Percentiles rank a stretch among this genome's conserved stretches.
Conservation (phyloP, 1,140 invertebrate genomes). For the Agraylea sexmaculata region DNA sequence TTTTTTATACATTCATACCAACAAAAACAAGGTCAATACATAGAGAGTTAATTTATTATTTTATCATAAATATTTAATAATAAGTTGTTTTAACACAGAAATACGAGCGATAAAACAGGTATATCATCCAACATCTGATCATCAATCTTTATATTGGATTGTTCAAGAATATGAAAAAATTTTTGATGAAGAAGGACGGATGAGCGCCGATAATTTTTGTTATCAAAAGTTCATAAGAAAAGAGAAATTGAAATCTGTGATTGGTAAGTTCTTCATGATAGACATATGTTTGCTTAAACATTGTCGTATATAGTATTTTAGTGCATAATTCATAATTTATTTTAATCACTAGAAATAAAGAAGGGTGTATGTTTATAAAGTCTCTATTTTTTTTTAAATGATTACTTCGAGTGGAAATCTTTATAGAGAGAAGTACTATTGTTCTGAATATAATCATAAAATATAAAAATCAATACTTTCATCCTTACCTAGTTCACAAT, state of each 20-base stretch:
- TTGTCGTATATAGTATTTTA: no score
- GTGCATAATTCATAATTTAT: neutral
- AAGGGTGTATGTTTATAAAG: no score
- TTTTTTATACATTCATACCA: constrained; percentile 27
- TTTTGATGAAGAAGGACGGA: constrained; percentile 19
- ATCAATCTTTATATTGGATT: constrained; percentile 39
- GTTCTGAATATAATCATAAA: no score
- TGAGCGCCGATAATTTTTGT: constrained; percentile 27
- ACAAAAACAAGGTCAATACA: constrained; percentile 25
- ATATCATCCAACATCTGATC: constrained; percentile 42
- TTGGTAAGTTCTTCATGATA: constrained; percentile 27
- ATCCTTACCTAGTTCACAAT: constrained; percentile 1
- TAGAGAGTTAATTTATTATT: neutral
- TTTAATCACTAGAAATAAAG: no score
- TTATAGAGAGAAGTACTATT: no score
- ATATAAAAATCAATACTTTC: no score
- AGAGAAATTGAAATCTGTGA: constrained; percentile 32
- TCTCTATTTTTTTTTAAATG: no score
- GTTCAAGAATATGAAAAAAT: constrained; percentile 33
- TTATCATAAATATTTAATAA: no score
- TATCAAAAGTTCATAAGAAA: constrained; percentile 27
- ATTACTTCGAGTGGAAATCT: no score
- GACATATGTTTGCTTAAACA: no score
- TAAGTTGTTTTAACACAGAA: constrained; percentile 16
- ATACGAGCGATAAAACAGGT: constrained; percentile 37